phyloP scores from a whole-genome alignment of 2,888 invertebrate species.

The Yponomeuta cagnagella region DNA sequence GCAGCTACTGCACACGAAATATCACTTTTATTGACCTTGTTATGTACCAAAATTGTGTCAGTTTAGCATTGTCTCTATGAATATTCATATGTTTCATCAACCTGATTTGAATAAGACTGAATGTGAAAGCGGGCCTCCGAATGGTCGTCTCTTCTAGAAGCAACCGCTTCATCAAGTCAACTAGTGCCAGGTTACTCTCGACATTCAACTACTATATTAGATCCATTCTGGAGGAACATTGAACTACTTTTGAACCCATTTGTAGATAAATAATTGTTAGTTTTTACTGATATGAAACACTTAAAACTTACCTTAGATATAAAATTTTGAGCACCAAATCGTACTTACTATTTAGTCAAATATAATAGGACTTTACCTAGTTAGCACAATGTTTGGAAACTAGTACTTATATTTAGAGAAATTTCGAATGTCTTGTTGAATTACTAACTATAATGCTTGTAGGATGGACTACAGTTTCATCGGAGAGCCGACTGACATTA shows the following conservation, averaged over 20 bases:
- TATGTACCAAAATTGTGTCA: not conserved
- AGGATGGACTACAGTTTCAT: conserved; percentile 56
- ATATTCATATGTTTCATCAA: conserved; percentile 1
- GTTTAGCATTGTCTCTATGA: not conserved
- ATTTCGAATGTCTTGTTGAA: conserved; percentile 46
- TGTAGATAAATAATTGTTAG: conserved; percentile 69
- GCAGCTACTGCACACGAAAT: not conserved
- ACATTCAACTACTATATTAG: not conserved
- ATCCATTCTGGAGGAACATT: not conserved
- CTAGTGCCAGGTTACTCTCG: conserved; percentile 16
- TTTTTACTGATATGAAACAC: conserved; percentile 56
- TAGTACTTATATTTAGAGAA: conserved; percentile 39
- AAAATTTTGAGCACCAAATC: conserved; percentile 73
- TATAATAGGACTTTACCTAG: conserved; percentile 44
- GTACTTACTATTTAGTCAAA: conserved; percentile 75
- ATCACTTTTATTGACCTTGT: not conserved
- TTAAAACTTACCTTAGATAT: conserved; percentile 44
- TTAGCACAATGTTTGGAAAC: conserved; percentile 48
- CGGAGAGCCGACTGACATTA: conserved; percentile 53
- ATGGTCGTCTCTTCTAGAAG: not conserved
- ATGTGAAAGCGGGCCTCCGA: conserved; percentile 8
- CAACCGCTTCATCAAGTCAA: conserved; percentile 13
- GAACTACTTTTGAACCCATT: conserved; percentile 8
- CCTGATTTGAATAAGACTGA: conserved; percentile 14
- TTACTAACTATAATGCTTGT: conserved; percentile 42